phyloP scores from a whole-genome alignment of 2,888 invertebrate genomes.

The Drosophila pegasa region DNA sequence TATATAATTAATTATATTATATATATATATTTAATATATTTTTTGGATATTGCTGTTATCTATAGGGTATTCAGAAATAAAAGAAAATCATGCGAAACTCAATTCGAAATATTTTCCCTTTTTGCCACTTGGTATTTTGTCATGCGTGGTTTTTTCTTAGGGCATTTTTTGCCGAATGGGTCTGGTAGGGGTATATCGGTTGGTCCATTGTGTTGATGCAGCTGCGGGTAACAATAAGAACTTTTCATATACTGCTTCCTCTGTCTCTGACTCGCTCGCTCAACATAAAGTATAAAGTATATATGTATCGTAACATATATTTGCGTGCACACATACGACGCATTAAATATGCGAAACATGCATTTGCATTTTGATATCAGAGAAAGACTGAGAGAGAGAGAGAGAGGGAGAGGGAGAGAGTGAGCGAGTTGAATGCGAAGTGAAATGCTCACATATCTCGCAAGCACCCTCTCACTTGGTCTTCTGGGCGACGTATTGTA shows the following conservation, averaged over 20 bases:
- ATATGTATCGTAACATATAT: constrained; percentile 29
- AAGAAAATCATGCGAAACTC: neutral
- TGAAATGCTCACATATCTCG: constrained; percentile 30
- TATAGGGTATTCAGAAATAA: constrained; percentile 29
- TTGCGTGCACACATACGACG: constrained; percentile 50
- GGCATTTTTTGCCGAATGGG: constrained; percentile 18
- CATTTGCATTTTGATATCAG: constrained; percentile 73
- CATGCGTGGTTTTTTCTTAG: constrained; percentile 71
- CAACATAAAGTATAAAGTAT: constrained; percentile 26
- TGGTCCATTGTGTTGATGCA: constrained; percentile 70
- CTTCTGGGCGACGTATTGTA: constrained; percentile 28
- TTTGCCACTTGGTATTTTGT: constrained; percentile 73
- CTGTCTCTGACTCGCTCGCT: neutral
- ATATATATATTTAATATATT: neutral
- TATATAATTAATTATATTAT: neutral
- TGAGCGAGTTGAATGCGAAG: constrained; percentile 26
- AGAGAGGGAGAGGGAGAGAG: neutral
- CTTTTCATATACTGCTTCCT: constrained; percentile 48
- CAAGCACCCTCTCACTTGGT: constrained; percentile 10
- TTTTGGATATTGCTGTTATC: neutral
- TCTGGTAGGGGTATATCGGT: constrained; percentile 11
- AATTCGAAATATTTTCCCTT: constrained; percentile 40
- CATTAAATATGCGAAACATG: constrained; percentile 74
- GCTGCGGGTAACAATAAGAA: constrained; percentile 65
- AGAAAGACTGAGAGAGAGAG: neutral